Conservation (phyloP, 2,888 invertebrate genomes). For the Heliconius aoede region DNA sequence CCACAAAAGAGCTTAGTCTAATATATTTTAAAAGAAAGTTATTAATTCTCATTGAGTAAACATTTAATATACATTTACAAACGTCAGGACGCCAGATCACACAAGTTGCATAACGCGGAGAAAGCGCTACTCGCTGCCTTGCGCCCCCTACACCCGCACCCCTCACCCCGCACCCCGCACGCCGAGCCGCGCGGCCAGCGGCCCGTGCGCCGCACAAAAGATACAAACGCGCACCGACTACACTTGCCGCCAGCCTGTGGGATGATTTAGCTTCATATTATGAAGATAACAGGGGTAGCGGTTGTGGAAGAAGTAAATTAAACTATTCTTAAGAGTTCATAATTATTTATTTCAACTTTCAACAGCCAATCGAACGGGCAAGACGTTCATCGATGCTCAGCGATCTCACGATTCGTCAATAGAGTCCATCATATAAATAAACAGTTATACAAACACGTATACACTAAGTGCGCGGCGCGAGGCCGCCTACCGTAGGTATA, state of each 20-base stretch:
- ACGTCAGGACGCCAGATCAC: not conserved
- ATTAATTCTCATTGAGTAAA: not conserved
- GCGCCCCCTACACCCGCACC: not conserved
- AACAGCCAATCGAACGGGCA: slow-evolving; percentile 70
- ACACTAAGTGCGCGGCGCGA: slow-evolving; percentile 45
- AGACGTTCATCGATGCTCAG: slow-evolving; percentile 50
- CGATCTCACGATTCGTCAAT: slow-evolving; percentile 48
- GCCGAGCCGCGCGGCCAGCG: not conserved
- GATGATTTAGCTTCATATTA: slow-evolving; percentile 15
- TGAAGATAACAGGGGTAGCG: not conserved
- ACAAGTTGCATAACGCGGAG: slow-evolving; percentile 23
- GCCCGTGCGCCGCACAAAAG: slow-evolving; percentile 52
- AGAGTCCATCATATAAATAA: slow-evolving; percentile 51
- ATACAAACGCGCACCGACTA: slow-evolving; percentile 63
- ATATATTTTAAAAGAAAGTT: too few species aligned
- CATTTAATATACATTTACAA: not conserved
- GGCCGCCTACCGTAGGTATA: slow-evolving; percentile 49
- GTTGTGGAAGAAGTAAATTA: slow-evolving; percentile 3
- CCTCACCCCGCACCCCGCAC: not conserved
- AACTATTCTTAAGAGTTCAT: slow-evolving; percentile 46
- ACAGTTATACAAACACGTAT: slow-evolving; percentile 52
- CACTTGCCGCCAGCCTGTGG: not conserved
- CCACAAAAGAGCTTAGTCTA: not conserved
- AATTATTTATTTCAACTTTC: slow-evolving; percentile 59
- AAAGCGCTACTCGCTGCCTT: slow-evolving; percentile 22